These are phyloP conservation scores for Monodelphis domestica DNA, from an alignment of 2,797 vertebrate genomes.

Conservation along the genomic window DNA sequence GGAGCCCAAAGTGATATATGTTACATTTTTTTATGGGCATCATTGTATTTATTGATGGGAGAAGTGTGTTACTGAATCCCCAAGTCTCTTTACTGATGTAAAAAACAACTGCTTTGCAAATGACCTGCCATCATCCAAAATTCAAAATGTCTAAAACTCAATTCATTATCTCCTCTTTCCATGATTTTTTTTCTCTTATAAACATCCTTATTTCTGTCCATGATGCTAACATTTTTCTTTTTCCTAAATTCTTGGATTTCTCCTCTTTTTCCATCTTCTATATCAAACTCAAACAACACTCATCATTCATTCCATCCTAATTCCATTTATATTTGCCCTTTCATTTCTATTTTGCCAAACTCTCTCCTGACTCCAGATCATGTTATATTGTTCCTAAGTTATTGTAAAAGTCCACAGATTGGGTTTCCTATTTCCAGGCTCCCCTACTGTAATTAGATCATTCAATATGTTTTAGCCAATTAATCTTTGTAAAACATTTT, in stretches of 20 bases:
- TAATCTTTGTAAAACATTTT: not conserved
- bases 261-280: not conserved
- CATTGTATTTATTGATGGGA: not conserved
- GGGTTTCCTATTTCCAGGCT: not conserved
- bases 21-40: not conserved
- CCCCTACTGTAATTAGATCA: not conserved
- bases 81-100: not conserved
- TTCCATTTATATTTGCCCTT: not conserved
- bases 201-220: not conserved
- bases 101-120: not conserved
- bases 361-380: not conserved
- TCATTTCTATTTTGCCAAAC: not conserved
- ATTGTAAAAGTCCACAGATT: not conserved
- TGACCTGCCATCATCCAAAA: not conserved
- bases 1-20: not conserved
- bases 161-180: not conserved
- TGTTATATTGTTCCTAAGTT: not conserved
- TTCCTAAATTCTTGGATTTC: not conserved
- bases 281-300: not conserved
- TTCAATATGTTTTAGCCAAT: not conserved
- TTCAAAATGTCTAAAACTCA: not conserved
- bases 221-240: not conserved
- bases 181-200: not conserved
- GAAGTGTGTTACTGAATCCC: not conserved
- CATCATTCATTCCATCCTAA: not conserved